A percentile compares a stretch with the other conserved stretches of the same genome.
Evolutionary conservation across 2,888 invertebrate species (phyloP).

Genomic region (Harpagoxenus sublaevis): DNA sequence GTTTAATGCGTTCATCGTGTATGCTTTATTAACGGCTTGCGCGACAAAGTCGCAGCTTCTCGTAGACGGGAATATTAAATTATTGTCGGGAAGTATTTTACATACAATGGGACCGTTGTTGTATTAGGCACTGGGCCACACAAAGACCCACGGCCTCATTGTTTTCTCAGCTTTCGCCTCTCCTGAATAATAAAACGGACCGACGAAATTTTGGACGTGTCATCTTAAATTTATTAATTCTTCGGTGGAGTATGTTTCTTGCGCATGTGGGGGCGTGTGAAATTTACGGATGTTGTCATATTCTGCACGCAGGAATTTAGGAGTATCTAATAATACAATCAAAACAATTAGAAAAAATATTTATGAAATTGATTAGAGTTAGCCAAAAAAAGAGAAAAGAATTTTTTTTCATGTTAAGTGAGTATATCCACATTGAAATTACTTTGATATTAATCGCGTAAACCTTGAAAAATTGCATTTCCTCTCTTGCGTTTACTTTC

Average conservation of each 20-base stretch:
- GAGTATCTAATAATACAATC: background rate
- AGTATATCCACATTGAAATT: slow-evolving; percentile 5
- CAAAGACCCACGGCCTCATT: slow-evolving; percentile 52
- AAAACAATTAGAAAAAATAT: background rate
- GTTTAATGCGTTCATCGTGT: slow-evolving; percentile 32
- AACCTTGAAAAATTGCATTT: slow-evolving; percentile 67
- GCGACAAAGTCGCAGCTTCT: slow-evolving; percentile 10
- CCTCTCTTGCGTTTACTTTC: slow-evolving; percentile 58
- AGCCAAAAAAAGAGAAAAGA: too few species aligned
- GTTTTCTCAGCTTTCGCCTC: slow-evolving; percentile 52
- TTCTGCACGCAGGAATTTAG: background rate
- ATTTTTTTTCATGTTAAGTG: background rate
- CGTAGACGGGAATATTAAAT: slow-evolving; percentile 65
- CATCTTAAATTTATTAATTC: slow-evolving; percentile 69
- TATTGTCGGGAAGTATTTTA: slow-evolving; percentile 62
- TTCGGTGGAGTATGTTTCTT: slow-evolving; percentile 44
- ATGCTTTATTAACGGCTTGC: slow-evolving; percentile 28
- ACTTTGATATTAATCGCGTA: slow-evolving; percentile 52
- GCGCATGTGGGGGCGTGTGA: slow-evolving; percentile 38
- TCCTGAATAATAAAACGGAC: slow-evolving; percentile 56
- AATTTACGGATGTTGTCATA: background rate
- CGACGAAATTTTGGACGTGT: slow-evolving; percentile 61
- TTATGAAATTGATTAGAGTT: background rate
- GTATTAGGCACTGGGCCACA: slow-evolving; percentile 53
- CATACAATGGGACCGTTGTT: slow-evolving; percentile 71